Percentiles rank a stretch among this genome's conserved stretches.
These are phyloP conservation scores for Nesospiza acunhae DNA, from an alignment of 2,113 vertebrate species.

Conservation along the genomic window DNA sequence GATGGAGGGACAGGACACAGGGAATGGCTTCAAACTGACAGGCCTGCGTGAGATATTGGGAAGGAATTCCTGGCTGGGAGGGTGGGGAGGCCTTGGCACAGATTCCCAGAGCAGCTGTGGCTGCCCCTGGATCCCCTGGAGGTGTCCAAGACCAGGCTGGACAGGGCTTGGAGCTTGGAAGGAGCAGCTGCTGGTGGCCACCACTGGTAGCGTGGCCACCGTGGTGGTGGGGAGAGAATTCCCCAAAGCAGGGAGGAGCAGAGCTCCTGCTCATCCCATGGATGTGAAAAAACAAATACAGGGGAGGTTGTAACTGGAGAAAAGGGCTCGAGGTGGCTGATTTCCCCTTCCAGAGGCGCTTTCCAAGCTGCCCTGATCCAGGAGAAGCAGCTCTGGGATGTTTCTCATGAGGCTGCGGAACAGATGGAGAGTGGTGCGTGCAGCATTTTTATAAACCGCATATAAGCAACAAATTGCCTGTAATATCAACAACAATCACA, in stretches of 20 bases:
- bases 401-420: background rate
- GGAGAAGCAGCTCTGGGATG: background rate
- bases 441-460: background rate
- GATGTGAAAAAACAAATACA: background rate
- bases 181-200: background rate
- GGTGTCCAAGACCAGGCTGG: background rate
- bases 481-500: constrained; percentile 43
- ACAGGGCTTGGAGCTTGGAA: background rate
- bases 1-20: background rate
- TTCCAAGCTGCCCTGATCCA: background rate
- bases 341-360: background rate
- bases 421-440: constrained; percentile 36
- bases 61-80: rapidly evolving
- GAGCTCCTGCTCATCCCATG: background rate
- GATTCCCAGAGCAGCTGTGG: background rate
- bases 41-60: rapidly evolving
- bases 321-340: background rate
- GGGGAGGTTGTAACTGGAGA: rapidly evolving
- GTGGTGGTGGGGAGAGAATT: background rate
- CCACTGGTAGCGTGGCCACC: background rate
- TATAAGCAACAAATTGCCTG: constrained; percentile 35
- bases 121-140: background rate
- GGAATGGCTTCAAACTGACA: background rate
- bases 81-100: background rate
- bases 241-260: background rate